Evolutionary conservation across 2,888 invertebrate genomes (phyloP).

Genomic region (Caenorhabditis uteleia): DNA sequence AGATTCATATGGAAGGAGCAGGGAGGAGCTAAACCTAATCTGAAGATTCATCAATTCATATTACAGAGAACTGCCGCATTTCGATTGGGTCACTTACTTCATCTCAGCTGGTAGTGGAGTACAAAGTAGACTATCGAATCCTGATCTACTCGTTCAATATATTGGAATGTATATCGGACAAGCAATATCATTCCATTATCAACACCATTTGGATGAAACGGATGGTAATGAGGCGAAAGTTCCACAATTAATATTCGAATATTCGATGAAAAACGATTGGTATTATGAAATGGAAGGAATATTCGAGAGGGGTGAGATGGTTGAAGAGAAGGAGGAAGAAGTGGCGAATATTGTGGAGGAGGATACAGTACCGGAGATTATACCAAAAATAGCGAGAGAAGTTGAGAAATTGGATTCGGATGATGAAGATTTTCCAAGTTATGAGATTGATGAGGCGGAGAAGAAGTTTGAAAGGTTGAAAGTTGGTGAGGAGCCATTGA

Average conservation of each 20-base stretch:
- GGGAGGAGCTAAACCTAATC: too few species aligned
- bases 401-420: slow-evolving; percentile 35
- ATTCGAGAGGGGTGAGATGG: background rate
- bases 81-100: too few species aligned
- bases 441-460: slow-evolving; percentile 11
- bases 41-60: too few species aligned
- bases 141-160: background rate
- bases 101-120: slow-evolving; percentile 3
- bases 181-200: background rate
- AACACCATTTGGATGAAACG: background rate
- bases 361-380: too few species aligned
- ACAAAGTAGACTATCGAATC: slow-evolving; percentile 1
- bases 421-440: slow-evolving; percentile 32
- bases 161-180: slow-evolving; percentile 4
- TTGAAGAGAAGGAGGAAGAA: background rate
- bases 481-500: slow-evolving; percentile 13
- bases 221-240: slow-evolving; percentile 1
- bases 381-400: too few species aligned
- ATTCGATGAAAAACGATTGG: slow-evolving; percentile 5
- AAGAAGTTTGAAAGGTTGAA: slow-evolving; percentile 10
- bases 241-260: slow-evolving; percentile 1
- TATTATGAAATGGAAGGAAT: slow-evolving; percentile 1
- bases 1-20: too few species aligned
- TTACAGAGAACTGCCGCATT: too few species aligned
- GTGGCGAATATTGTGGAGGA: background rate